Evolutionary conservation across 2,113 vertebrate species (phyloP).

Genomic region (Archocentrus centrarchus): DNA sequence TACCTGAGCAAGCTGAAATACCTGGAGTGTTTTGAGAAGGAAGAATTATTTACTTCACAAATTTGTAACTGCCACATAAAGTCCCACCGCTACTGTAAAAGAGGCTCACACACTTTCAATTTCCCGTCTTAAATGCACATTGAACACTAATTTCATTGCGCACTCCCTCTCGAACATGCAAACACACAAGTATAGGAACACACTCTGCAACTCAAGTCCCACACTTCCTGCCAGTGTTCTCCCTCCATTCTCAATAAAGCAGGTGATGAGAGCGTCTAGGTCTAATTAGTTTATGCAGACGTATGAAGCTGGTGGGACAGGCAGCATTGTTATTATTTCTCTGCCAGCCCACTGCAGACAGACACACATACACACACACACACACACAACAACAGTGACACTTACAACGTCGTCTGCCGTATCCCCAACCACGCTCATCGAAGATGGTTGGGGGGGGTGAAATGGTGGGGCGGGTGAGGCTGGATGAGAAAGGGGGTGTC

Average conservation of each 20-base stretch:
- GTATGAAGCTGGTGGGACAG: constrained; percentile 90
- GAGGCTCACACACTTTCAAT: constrained; percentile 34
- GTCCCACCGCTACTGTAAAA: neutral
- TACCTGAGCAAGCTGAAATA: constrained; percentile 29
- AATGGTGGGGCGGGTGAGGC: constrained; percentile 36
- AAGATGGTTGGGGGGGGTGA: constrained; percentile 49
- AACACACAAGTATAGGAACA: constrained; percentile 58
- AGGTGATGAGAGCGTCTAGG: constrained; percentile 79
- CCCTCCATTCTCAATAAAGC: constrained; percentile 82
- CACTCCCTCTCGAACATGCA: constrained; percentile 51
- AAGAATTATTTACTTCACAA: constrained; percentile 26
- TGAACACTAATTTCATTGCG: constrained; percentile 58
- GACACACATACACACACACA: neutral
- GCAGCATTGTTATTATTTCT: constrained; percentile 92
- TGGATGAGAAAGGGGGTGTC: constrained; percentile 69
- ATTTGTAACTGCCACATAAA: constrained; percentile 22
- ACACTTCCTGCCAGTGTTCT: constrained; percentile 69
- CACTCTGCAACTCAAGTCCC: constrained; percentile 50
- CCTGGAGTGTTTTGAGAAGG: constrained; percentile 24
- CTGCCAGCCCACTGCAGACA: constrained; percentile 81
- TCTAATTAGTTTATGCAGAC: constrained; percentile 93
- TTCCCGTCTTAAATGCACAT: constrained; percentile 35
- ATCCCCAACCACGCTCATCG: constrained; percentile 73
- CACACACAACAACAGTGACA: constrained; percentile 82
- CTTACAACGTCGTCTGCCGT: constrained; percentile 82